A percentile compares a stretch with the other conserved stretches of the same genome.
phyloP scores from a whole-genome alignment of 2,113 vertebrate genomes.

The Ctenodactylus gundi region DNA sequence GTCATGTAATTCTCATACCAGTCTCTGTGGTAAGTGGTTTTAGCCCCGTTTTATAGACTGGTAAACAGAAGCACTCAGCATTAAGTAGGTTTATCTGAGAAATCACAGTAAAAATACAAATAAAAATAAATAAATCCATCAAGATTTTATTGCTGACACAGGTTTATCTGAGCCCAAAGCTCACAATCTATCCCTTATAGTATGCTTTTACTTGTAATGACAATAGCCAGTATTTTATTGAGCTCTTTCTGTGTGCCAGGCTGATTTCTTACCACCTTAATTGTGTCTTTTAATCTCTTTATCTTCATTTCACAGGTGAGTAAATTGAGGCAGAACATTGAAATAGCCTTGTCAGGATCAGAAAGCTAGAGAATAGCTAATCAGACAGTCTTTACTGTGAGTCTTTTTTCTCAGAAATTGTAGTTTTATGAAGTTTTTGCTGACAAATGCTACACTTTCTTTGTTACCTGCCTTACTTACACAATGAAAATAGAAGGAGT shows the following conservation, averaged over 20 bases:
- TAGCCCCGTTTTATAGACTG: not conserved
- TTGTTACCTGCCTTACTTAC: not conserved
- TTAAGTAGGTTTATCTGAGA: slow-evolving; percentile 1
- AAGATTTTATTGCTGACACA: not conserved
- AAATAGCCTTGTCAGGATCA: not conserved
- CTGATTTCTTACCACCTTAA: not conserved
- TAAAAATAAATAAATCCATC: not conserved
- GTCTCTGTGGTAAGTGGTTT: not conserved
- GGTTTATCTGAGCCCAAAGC: not conserved
- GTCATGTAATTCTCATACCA: not conserved
- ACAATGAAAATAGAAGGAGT: not conserved
- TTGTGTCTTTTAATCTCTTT: not conserved
- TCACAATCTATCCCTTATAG: not conserved
- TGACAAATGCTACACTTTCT: not conserved
- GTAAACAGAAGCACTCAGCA: not conserved
- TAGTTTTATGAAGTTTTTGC: not conserved
- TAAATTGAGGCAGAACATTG: not conserved
- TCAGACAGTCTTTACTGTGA: not conserved
- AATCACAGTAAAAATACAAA: too few relatives aligned
- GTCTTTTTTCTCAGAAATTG: not conserved
- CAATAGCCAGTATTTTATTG: not conserved
- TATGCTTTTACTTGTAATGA: not conserved
- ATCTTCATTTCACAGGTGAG: not conserved
- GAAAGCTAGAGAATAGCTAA: not conserved
- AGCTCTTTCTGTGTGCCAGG: not conserved